phyloP scores from a whole-genome alignment of 2,888 invertebrate genomes.

The Aleiodes leptofemur region DNA sequence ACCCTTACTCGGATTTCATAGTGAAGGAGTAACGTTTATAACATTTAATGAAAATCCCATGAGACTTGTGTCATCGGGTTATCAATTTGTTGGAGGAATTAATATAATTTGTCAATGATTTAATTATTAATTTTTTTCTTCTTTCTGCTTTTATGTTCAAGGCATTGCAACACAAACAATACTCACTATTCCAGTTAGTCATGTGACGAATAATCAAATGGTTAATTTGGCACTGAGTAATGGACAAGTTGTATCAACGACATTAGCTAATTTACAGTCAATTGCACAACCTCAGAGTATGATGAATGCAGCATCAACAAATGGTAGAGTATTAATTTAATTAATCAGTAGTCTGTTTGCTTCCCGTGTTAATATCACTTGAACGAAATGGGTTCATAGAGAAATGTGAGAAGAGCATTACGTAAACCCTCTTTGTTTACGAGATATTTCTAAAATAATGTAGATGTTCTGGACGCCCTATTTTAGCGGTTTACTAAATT shows the following conservation, averaged over 20 bases:
- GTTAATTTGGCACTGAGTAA: conserved; percentile 89
- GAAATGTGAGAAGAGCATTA: no score
- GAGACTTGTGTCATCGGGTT: conserved; percentile 12
- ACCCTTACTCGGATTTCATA: conserved; percentile 54
- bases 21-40: conserved; percentile 53
- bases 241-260: conserved; percentile 90
- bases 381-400: no score
- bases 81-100: conserved; percentile 21
- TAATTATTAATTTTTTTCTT: background rate
- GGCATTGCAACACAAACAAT: conserved; percentile 97
- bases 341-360: background rate
- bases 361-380: no score
- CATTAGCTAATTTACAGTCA: conserved; percentile 86
- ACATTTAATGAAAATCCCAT: conserved; percentile 37
- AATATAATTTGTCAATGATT: background rate
- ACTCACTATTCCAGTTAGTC: conserved; percentile 94
- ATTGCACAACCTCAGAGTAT: conserved; percentile 85
- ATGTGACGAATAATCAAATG: conserved; percentile 86
- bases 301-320: conserved; percentile 76
- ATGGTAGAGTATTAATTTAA: conserved; percentile 69
- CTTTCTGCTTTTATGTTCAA: conserved; percentile 72
- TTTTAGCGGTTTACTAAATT: no score
- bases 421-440: no score
- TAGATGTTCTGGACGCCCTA: no score
- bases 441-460: no score